Evolutionary conservation across 2,797 vertebrate species (phyloP), one percentile per base, ranked within the genome.

Genomic region (Psittacula echo): DNA sequence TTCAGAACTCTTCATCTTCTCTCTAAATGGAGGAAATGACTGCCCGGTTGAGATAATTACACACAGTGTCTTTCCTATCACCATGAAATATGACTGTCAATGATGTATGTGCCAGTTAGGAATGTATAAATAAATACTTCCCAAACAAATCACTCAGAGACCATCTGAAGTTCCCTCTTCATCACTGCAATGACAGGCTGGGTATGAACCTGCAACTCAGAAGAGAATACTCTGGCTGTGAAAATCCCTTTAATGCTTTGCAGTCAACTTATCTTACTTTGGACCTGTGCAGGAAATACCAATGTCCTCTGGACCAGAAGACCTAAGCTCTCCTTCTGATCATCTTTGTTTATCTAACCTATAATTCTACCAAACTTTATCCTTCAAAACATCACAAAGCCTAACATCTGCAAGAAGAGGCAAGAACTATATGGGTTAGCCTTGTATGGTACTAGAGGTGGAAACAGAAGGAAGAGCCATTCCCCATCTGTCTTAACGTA

Each of bases 51-150:
- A 81, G 39, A 92, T 81, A 89, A 95, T 91, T 85, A 73, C 61
- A 72, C 2, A 0, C 7, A 16, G 32, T 77, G 30, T 74, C 87
- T 95, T 87, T 85, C 53, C 23, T 37, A 85, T 83, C 85, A 80
- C 37, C 7, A 41, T 92, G 79, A 95, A 94, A 89, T 94, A 94
- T 51, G 76, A 75, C 72, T 64, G 47, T 66, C 13, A 2, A 37
- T 80, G 82, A 84, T 89, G 26, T 51, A 87, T 78, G 45, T 78
- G 85, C 51, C 73, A 62, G 60, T 76, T 34, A 91, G 34, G n/a
- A 95, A 75, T 84, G 60, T 83, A 78, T 73, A 87, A 94, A 95
- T 67, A 94, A 96, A 88, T 29, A 21, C 13, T 86, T 91, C 56
- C 53, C 60, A 72, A 60, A 94, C 88, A 91, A 95, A 93, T 92